These are phyloP conservation scores for Camelus dromedarius DNA, from an alignment of 2,113 vertebrate species.

Conservation along the genomic window DNA sequence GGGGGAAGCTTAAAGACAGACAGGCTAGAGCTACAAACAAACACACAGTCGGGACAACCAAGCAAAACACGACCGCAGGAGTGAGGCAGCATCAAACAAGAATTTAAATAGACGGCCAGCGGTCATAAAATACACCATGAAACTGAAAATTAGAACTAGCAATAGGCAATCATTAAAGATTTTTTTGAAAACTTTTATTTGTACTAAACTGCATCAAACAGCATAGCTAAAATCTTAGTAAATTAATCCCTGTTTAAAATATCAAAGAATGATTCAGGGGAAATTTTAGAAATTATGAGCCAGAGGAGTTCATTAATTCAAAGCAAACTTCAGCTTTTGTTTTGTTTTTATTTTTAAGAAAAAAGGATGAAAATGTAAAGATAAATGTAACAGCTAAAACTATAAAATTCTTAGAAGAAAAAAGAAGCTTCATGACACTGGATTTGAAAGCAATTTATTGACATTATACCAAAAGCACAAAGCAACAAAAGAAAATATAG, in stretches of 20 bases:
- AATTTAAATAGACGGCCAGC: background rate
- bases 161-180: background rate
- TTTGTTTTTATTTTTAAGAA: background rate
- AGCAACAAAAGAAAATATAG: background rate
- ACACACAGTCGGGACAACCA: background rate
- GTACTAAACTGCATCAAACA: background rate
- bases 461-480: background rate
- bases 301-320: background rate
- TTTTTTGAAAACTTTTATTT: background rate
- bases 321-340: background rate
- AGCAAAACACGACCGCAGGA: background rate
- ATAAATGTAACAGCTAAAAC: background rate
- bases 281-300: background rate
- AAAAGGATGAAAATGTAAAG: background rate
- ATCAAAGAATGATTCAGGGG: background rate
- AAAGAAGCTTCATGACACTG: background rate
- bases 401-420: background rate
- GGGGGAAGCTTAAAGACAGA: background rate
- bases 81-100: background rate
- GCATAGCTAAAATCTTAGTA: background rate
- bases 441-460: background rate
- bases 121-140: background rate
- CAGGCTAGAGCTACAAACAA: background rate
- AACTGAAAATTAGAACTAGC: background rate
- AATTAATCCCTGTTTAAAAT: background rate